Evolutionary conservation across 2,113 vertebrate species (phyloP).

Genomic region (Apodemus sylvaticus): DNA sequence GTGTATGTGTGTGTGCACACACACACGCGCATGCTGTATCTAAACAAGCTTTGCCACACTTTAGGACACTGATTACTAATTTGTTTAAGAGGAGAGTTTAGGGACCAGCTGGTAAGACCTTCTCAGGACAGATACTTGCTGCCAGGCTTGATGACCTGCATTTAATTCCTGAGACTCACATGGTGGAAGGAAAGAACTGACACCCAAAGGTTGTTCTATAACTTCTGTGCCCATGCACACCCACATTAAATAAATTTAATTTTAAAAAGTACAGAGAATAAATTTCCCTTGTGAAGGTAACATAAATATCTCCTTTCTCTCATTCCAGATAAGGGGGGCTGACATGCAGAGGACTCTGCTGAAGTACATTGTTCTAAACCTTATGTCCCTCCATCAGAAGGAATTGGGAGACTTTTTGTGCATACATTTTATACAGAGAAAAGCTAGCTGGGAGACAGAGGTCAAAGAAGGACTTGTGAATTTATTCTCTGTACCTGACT

Average conservation of each 20-base stretch:
- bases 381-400: not conserved
- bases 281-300: not conserved
- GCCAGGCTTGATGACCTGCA: not conserved
- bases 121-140: not conserved
- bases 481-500: not conserved
- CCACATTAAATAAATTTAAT: not conserved
- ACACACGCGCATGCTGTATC: slow-evolving; percentile 11
- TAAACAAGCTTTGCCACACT: slow-evolving; percentile 1
- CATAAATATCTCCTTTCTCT: not conserved
- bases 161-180: not conserved
- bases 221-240: not conserved
- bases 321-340: not conserved
- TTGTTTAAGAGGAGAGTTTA: not conserved
- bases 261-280: not conserved
- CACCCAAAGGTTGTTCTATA: not conserved
- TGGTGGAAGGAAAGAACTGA: not conserved
- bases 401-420: not conserved
- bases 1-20: slow-evolving; percentile 6
- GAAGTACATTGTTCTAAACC: not conserved
- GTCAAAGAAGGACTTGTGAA: not conserved
- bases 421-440: not conserved
- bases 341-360: not conserved
- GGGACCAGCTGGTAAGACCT: not conserved
- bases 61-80: not conserved
- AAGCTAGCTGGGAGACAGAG: not conserved